phyloP scores from a whole-genome alignment of 92 coral and sea anemone genomes.

The Epizoanthus rinbou region DNA sequence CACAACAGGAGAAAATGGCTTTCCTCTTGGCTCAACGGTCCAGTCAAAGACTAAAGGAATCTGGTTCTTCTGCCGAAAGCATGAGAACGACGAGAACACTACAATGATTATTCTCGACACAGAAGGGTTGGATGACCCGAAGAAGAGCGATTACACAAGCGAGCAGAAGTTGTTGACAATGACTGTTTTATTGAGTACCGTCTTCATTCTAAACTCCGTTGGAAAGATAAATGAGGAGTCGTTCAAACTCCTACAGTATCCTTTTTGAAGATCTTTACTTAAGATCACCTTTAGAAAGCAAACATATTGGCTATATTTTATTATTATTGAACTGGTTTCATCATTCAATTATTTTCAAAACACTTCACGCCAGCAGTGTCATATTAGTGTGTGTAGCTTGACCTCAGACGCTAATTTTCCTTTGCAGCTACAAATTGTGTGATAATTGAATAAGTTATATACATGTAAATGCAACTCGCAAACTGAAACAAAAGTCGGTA shows the following conservation, averaged over 20 bases:
- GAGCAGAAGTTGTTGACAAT: slow-evolving; percentile 8
- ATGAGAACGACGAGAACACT: background rate
- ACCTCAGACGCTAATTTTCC: no score
- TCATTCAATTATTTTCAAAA: no score
- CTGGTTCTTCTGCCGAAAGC: slow-evolving; percentile 35
- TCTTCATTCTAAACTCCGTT: slow-evolving; percentile 19
- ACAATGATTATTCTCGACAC: no score
- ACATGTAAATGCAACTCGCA: no score
- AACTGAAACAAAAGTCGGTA: no score
- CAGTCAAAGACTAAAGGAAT: slow-evolving; percentile 35
- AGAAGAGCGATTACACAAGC: background rate
- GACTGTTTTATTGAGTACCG: slow-evolving; percentile 13
- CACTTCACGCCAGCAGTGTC: no score
- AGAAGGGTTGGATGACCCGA: slow-evolving; percentile 35
- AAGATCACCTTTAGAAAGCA: no score
- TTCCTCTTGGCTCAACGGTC: slow-evolving; percentile 37
- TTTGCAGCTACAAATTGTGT: no score
- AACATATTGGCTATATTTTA: no score
- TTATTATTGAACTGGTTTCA: no score
- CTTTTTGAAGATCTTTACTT: background rate
- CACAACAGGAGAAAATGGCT: background rate
- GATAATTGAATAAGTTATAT: no score
- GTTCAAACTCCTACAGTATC: slow-evolving; percentile 39
- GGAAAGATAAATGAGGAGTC: slow-evolving; percentile 17
- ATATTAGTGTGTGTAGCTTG: no score